A percentile compares a stretch with the other conserved stretches of the same genome.
Conservation (phyloP, 2,888 invertebrate genomes). For the Drosophila niveifrons region DNA sequence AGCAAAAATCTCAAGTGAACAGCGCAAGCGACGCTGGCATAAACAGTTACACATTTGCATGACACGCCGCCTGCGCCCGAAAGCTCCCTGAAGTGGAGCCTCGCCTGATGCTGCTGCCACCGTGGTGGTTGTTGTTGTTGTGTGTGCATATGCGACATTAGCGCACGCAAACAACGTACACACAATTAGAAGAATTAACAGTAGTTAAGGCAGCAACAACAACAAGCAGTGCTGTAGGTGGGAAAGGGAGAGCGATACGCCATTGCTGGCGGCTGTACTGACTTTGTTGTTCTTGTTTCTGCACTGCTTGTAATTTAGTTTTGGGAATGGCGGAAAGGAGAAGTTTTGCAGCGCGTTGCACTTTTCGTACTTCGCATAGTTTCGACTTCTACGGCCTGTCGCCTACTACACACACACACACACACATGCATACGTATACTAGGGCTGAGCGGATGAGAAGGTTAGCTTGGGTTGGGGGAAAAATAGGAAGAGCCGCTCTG, state of each 20-base stretch:
- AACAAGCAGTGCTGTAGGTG: constrained; percentile 28
- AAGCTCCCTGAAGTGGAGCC: constrained; percentile 24
- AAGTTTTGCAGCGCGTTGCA: constrained; percentile 36
- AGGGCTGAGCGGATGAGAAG: background rate
- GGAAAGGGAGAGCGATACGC: background rate
- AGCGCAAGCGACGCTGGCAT: constrained; percentile 53
- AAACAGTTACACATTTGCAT: constrained; percentile 77
- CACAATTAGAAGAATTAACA: constrained; percentile 81
- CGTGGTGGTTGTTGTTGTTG: constrained; percentile 44
- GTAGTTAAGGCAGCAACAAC: constrained; percentile 72
- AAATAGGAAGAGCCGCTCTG: constrained; percentile 32
- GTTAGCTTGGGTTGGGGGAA: constrained; percentile 1
- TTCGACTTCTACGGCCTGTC: constrained; percentile 48
- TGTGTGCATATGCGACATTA: constrained; percentile 78
- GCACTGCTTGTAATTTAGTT: constrained; percentile 71
- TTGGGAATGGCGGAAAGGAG: background rate
- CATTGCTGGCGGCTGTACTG: constrained; percentile 32
- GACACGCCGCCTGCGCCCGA: constrained; percentile 43
- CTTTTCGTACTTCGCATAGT: constrained; percentile 59
- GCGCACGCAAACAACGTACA: constrained; percentile 80
- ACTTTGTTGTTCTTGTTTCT: constrained; percentile 50
- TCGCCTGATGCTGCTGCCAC: constrained; percentile 20
- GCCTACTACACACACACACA: constrained; percentile 35
- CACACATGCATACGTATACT: background rate
- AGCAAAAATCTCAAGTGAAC: constrained; percentile 61